These are phyloP conservation scores for Uloborus diversus DNA, from an alignment of 1,140 invertebrate species.

Conservation along the genomic window DNA sequence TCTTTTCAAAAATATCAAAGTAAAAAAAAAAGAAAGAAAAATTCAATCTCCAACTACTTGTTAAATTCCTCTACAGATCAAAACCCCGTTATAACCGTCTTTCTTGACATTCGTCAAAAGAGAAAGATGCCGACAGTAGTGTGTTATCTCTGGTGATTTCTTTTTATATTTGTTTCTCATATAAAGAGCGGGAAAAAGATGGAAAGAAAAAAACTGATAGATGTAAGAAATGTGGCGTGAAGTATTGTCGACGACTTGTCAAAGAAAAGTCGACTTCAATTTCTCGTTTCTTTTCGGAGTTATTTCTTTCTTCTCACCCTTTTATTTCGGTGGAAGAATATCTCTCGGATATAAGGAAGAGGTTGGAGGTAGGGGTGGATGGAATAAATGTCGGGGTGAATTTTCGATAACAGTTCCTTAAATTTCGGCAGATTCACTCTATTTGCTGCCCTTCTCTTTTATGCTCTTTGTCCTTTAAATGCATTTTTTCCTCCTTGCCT, in stretches of 20 bases:
- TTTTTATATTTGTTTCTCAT: not conserved
- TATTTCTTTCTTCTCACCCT: not conserved
- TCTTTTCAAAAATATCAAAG: no score
- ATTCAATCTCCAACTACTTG: conserved; percentile 20
- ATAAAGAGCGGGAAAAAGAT: not conserved
- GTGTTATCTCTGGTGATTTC: not conserved
- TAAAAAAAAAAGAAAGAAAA: not conserved
- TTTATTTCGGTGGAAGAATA: not conserved
- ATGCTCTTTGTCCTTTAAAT: not conserved
- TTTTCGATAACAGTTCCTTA: conserved; percentile 43
- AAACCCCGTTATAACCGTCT: conserved; percentile 37
- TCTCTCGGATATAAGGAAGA: not conserved
- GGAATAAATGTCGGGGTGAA: conserved; percentile 28
- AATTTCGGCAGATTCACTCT: conserved; percentile 44
- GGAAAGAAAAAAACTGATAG: conserved; percentile 32
- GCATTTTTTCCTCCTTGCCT: no score
- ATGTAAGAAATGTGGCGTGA: conserved; percentile 47
- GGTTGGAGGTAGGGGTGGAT: not conserved
- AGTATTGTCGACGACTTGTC: conserved; percentile 47
- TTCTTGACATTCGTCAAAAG: conserved; percentile 1
- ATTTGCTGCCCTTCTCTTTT: conserved; percentile 16
- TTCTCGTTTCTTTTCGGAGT: conserved; percentile 10
- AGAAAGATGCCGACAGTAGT: conserved; percentile 39
- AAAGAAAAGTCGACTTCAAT: conserved; percentile 48
- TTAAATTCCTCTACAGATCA: conserved; percentile 35